Conservation (phyloP, 1,140 invertebrate species). For the Lasaia peninsularis region DNA sequence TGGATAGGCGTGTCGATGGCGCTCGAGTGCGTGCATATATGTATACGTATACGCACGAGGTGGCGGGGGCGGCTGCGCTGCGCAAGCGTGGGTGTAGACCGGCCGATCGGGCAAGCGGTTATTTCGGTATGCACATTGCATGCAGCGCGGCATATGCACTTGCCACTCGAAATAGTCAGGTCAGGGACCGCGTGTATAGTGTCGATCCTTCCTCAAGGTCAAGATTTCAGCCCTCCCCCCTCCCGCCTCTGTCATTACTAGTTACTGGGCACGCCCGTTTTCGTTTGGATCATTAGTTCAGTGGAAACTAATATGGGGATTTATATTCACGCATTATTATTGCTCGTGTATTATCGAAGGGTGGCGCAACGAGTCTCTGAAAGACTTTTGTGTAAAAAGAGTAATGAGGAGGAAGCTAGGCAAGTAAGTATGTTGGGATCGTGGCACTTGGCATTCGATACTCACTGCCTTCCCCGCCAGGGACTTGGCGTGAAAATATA, state of each 20-base stretch:
- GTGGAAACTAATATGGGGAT: conserved; percentile 28
- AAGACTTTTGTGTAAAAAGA: too few species aligned
- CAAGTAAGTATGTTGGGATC: too few species aligned
- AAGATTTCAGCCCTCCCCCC: conserved; percentile 47
- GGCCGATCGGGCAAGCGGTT: conserved; percentile 55
- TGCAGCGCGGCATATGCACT: conserved; percentile 64
- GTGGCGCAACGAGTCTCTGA: too few species aligned
- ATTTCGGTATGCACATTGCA: conserved; percentile 77
- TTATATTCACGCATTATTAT: conserved; percentile 2
- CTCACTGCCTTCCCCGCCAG: too few species aligned
- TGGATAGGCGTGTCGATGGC: conserved; percentile 41
- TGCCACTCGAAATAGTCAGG: conserved; percentile 76
- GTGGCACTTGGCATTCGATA: too few species aligned
- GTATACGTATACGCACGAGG: conserved; percentile 15
- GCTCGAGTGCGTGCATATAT: conserved; percentile 3
- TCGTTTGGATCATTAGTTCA: conserved; percentile 35
- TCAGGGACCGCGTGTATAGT: conserved; percentile 70
- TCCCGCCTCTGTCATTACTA: conserved; percentile 37
- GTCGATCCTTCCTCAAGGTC: conserved; percentile 73
- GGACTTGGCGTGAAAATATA: too few species aligned
- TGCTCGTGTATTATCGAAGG: too few species aligned
- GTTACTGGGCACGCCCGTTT: conserved; percentile 35
- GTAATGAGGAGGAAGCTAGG: too few species aligned
- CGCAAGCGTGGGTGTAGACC: conserved; percentile 40
- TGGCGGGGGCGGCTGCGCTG: conserved; percentile 20